Conservation (phyloP, 1,140 invertebrate species). For the Tetragnatha versicolor region DNA sequence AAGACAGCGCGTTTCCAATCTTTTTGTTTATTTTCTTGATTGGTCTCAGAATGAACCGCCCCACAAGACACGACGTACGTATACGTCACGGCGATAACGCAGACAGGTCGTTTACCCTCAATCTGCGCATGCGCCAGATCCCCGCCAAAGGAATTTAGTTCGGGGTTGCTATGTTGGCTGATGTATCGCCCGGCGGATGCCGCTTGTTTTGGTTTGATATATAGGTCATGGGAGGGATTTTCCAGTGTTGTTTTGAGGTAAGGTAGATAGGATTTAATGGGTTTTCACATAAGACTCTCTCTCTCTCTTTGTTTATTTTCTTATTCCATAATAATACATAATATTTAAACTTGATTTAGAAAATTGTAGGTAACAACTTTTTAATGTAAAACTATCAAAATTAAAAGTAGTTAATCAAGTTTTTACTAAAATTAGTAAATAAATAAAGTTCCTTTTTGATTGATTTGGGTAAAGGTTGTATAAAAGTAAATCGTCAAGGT, state of each 20-base stretch:
- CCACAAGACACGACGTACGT: conserved; percentile 21
- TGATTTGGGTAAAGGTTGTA: too few relatives aligned
- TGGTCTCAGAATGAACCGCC: conserved; percentile 23
- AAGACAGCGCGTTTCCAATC: neutral
- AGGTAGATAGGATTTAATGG: too few relatives aligned
- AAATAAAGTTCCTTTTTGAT: too few relatives aligned
- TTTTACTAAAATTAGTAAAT: too few relatives aligned
- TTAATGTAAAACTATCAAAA: too few relatives aligned
- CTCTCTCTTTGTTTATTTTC: too few relatives aligned
- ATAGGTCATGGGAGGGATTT: conserved; percentile 49
- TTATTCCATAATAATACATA: too few relatives aligned
- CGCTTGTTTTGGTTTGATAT: neutral
- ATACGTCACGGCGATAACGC: conserved; percentile 45
- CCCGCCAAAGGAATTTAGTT: conserved; percentile 14
- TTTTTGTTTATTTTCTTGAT: neutral
- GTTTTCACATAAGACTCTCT: too few relatives aligned
- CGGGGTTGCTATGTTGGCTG: neutral
- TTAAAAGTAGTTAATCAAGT: too few relatives aligned
- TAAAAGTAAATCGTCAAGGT: too few relatives aligned
- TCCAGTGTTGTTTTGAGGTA: neutral
- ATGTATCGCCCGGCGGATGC: neutral
- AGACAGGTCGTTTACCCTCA: conserved; percentile 49
- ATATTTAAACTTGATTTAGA: too few relatives aligned
- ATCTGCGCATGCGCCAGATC: conserved; percentile 33
- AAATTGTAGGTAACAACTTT: too few relatives aligned